These are phyloP conservation scores for Acridotheres tristis DNA, from an alignment of 2,797 vertebrate genomes.

Conservation along the genomic window DNA sequence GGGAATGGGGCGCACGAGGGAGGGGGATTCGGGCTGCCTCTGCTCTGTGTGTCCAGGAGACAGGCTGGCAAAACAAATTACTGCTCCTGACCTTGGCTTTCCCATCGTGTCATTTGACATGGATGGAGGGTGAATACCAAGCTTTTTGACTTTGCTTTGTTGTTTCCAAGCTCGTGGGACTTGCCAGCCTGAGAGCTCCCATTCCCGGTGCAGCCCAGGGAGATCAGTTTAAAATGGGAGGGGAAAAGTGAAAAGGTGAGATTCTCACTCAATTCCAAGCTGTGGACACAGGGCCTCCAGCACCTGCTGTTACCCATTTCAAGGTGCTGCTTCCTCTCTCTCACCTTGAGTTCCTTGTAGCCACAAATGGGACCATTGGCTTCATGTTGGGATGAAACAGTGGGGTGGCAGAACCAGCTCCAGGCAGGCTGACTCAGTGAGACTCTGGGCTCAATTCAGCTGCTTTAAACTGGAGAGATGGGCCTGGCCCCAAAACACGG, in stretches of 20 bases:
- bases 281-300: background rate
- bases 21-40: background rate
- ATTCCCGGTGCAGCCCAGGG: background rate
- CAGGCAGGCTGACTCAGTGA: background rate
- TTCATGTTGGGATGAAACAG: background rate
- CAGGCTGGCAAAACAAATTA: background rate
- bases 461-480: background rate
- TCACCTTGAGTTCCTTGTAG: rapidly evolving
- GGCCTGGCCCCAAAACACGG: background rate
- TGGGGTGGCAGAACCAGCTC: background rate
- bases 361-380: background rate
- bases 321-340: background rate
- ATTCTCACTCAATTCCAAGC: background rate
- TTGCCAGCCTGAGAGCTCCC: background rate
- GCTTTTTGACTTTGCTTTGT: background rate
- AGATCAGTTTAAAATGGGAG: background rate
- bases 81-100: background rate
- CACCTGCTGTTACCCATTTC: background rate
- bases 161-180: background rate
- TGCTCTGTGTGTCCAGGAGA: background rate
- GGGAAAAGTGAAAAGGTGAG: background rate
- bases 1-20: background rate
- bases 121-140: background rate
- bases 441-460: background rate
- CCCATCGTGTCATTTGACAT: background rate